A percentile compares a stretch with the other conserved stretches of the same genome.
Evolutionary conservation across 30 jellyfish, hydroid and myxozoan genomes (phyloP).

Genomic region (Pseudorhiza aurosa): DNA sequence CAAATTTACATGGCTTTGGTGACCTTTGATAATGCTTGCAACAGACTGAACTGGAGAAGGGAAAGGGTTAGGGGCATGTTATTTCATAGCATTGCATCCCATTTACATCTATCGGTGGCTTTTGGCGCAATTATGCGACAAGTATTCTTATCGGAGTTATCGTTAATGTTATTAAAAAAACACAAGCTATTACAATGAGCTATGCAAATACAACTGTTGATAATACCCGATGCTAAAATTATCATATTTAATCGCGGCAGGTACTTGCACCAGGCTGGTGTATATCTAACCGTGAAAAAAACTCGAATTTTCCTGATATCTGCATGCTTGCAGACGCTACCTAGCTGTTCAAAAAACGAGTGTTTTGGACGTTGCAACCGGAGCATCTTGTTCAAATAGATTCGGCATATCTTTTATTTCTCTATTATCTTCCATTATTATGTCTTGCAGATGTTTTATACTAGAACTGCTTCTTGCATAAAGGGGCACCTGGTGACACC

Average conservation of each 20-base stretch:
- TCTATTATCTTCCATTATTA: neutral
- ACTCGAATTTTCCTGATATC: too few relatives aligned
- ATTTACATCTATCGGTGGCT: too few relatives aligned
- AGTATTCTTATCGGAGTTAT: too few relatives aligned
- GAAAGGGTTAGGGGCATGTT: too few relatives aligned
- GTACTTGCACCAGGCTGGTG: neutral
- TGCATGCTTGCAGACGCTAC: too few relatives aligned
- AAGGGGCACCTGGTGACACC: conserved; percentile 55
- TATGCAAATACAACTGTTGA: neutral
- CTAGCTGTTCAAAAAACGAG: too few relatives aligned
- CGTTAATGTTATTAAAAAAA: too few relatives aligned
- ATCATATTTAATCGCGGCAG: conserved; percentile 3
- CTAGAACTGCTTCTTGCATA: neutral
- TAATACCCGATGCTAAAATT: neutral
- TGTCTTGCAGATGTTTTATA: neutral
- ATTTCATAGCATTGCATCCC: too few relatives aligned
- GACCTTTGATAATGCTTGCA: too few relatives aligned
- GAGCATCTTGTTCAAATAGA: neutral
- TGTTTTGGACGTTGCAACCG: neutral
- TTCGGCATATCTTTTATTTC: neutral
- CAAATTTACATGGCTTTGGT: too few relatives aligned
- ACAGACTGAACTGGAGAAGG: too few relatives aligned
- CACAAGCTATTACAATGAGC: neutral
- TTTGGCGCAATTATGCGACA: too few relatives aligned
- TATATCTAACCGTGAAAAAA: neutral